Evolutionary conservation across 92 coral and sea anemone species (phyloP), one percentile per base, ranked within the genome.

Genomic region (Scolanthus callimorphus): DNA sequence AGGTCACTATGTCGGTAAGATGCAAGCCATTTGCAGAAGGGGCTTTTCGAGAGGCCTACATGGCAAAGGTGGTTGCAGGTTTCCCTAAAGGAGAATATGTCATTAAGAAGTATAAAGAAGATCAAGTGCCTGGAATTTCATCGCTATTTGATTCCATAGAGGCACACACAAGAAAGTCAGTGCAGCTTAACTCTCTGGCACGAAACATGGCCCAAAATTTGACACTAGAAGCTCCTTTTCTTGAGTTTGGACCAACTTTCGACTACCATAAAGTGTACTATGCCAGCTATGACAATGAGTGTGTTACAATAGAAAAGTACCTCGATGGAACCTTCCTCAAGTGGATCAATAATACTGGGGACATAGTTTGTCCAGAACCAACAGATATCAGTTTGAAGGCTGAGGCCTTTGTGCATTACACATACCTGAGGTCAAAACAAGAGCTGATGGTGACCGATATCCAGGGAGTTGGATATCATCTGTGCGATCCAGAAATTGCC

Each of bases 131-230:
- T 22, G 88, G 65, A 38, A 76, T 75, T 17, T 62, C 50, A 61
- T 49, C 27, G 55, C 58, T 75, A 30, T 76, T 81, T 58, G 65
- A 53, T 37, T 70, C 80, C 9, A 49, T 65, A 15, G 81, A 77
- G 49, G 54, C 53, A 41, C 90, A 71, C 57, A 83, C 81, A 17
- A 70, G 90, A 39, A 83, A 83, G 44, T 24, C 70, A 17, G 85
- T 83, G 24, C 90, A 77, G 48, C 51, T 77, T 29, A 78, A 78
- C 49, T 64, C 85, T 34, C 72, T 83, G 43, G 85, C 78, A 13
- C 25, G 85, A 34, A 71, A 84, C 27, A 41, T 84, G 31, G 71
- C 90, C 41, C 64, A 78, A 44, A 83, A 46, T 43, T 53, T 84
- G 67, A 49, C 70, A 15, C 21, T 46, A 47, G 70, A 55, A 57